phyloP scores from a whole-genome alignment of 2,888 invertebrate species.

The Lypha dubia region DNA sequence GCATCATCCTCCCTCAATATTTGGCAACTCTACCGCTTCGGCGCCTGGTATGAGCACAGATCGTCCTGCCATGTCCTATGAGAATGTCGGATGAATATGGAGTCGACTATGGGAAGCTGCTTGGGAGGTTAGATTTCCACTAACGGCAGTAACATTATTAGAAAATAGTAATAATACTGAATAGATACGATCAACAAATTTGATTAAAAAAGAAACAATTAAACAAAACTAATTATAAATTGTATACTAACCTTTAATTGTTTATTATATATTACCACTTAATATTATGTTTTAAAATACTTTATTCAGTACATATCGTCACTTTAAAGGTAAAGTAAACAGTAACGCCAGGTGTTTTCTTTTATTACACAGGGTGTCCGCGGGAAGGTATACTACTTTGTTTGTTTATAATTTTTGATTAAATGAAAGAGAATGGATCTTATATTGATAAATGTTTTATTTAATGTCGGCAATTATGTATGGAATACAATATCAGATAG shows the following conservation, averaged over 20 bases:
- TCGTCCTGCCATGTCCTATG: slow-evolving; percentile 81
- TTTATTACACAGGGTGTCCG: too few relatives aligned
- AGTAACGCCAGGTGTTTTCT: background rate
- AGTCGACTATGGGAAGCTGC: slow-evolving; percentile 82
- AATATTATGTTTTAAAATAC: slow-evolving; percentile 49
- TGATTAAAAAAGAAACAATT: slow-evolving; percentile 9
- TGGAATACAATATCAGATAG: too few relatives aligned
- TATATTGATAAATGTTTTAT: too few relatives aligned
- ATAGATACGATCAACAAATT: slow-evolving; percentile 45
- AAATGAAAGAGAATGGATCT: too few relatives aligned
- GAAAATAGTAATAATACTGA: slow-evolving; percentile 61
- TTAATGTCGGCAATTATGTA: too few relatives aligned
- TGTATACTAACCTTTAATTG: slow-evolving; percentile 40
- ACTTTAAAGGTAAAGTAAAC: background rate
- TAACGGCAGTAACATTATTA: slow-evolving; percentile 73
- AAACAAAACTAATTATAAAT: slow-evolving; percentile 41
- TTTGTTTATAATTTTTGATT: too few relatives aligned
- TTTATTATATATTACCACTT: slow-evolving; percentile 39
- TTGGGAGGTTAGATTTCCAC: slow-evolving; percentile 79
- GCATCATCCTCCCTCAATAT: slow-evolving; percentile 80
- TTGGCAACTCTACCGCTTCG: slow-evolving; percentile 77
- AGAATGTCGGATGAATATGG: slow-evolving; percentile 82
- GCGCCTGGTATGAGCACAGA: slow-evolving; percentile 79
- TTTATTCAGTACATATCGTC: slow-evolving; percentile 1
- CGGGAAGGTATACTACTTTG: too few relatives aligned